Base-by-base conservation (phyloP, 2,888 invertebrate genomes). In the Phyllotreta striolata region DNA sequence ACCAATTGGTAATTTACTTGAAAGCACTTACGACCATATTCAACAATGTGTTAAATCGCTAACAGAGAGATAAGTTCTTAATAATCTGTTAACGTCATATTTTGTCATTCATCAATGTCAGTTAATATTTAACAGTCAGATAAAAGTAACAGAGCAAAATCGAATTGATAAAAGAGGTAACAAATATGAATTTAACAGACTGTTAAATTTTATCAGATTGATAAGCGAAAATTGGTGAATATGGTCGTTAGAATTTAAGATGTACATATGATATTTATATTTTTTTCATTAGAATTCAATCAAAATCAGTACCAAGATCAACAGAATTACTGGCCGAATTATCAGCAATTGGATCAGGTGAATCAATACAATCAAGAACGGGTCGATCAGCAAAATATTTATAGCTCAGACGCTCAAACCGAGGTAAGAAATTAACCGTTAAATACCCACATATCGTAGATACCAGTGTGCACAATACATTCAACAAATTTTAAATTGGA, bases 401-500 rank as follows among this genome's bases (percentile, higher is more conserved):
- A 79, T 69, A 78, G 78, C 71, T 73, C 73, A 70, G 74, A 74
- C 70, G 74, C 79, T 79, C 77, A 77, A 62, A 66, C 72, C 70
- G 81, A 82, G 81, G 82, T 82, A 76, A 71, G 76, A 46, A 35
- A 9, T 57, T 57, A 35, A 44, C 47, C 35, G 12, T 61, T 54
- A 24, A 24, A 24, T 24, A 24, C 4, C 24, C 24, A 24, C 24
- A 24, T 24, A 24, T 24, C 24, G 24, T 24, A 24, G 24, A 24
- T 24, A 24, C 24, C 24, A 24, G 24, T 24, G 4, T 24, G 24
- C 24, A 24, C 24, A 24, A 24, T 41, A 10, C 4, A 41, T 41
- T 41, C n/a, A 10, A 41, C 10, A 46, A n/a, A 46, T 14, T 3
- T 9, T 7, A 5, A 46, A 10, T 13, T 46, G 24, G 46, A 46